These are phyloP conservation scores for Bombylius major DNA, from an alignment of 2,888 invertebrate genomes.

Conservation along the genomic window DNA sequence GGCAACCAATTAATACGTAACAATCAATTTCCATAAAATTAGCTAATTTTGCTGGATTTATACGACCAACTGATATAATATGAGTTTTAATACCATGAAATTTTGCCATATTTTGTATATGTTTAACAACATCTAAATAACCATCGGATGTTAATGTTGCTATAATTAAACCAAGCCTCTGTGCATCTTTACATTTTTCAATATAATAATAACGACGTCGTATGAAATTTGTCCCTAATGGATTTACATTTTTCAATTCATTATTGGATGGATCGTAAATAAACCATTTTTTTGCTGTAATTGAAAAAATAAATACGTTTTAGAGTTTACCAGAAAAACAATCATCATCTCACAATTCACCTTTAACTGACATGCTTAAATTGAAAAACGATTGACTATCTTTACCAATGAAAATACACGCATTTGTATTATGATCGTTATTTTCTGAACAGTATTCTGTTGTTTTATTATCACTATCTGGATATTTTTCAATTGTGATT, in stretches of 20 bases:
- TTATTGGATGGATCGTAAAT: slow-evolving; percentile 40
- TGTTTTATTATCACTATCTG: slow-evolving; percentile 15
- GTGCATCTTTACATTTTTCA: slow-evolving; percentile 85
- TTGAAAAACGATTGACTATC: slow-evolving; percentile 53
- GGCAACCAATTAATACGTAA: slow-evolving; percentile 84
- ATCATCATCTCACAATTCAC: slow-evolving; percentile 22
- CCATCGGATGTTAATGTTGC: slow-evolving; percentile 78
- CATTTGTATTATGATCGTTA: slow-evolving; percentile 31
- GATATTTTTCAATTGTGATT: slow-evolving; percentile 20
- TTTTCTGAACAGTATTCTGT: slow-evolving; percentile 1
- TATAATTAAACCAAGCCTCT: slow-evolving; percentile 76
- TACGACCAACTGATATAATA: slow-evolving; percentile 85
- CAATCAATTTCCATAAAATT: slow-evolving; percentile 85
- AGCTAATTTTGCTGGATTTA: slow-evolving; percentile 87
- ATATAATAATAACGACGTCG: slow-evolving; percentile 70
- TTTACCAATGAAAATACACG: slow-evolving; percentile 53
- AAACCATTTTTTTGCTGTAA: slow-evolving; percentile 45
- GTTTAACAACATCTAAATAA: slow-evolving; percentile 60
- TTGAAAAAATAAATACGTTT: neutral
- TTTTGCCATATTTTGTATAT: slow-evolving; percentile 59
- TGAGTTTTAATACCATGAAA: slow-evolving; percentile 76
- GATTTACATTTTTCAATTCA: slow-evolving; percentile 33
- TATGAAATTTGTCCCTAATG: slow-evolving; percentile 47
- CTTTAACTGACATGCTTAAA: slow-evolving; percentile 43
- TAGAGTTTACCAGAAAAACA: neutral